These are phyloP conservation scores for Drosophila anomalata DNA, from an alignment of 2,888 invertebrate species.

Conservation along the genomic window DNA sequence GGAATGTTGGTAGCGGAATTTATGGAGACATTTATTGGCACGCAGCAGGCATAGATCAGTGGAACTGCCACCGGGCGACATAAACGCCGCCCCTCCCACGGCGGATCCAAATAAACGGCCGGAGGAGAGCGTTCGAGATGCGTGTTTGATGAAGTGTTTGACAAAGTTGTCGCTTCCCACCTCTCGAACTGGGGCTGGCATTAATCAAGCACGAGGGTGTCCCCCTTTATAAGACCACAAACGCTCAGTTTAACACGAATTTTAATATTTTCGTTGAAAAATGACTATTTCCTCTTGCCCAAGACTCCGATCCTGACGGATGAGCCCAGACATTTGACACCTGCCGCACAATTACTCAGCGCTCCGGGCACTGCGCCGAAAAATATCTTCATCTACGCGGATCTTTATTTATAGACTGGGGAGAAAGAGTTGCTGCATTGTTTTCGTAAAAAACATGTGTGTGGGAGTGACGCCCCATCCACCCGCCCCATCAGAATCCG, in stretches of 20 bases:
- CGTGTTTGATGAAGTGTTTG: conserved; percentile 76
- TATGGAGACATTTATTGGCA: conserved; percentile 82
- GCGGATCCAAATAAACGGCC: conserved; percentile 60
- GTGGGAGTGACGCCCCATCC: conserved; percentile 24
- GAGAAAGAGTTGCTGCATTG: conserved; percentile 66
- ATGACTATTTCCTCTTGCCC: conserved; percentile 60
- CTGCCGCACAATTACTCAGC: conserved; percentile 76
- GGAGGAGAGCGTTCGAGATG: conserved; percentile 46
- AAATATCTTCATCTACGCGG: conserved; percentile 29
- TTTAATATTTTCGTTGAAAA: conserved; percentile 67
- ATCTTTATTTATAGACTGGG: conserved; percentile 56
- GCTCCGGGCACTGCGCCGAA: conserved; percentile 56
- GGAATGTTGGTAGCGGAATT: conserved; percentile 67
- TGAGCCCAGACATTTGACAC: conserved; percentile 71
- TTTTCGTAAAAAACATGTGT: conserved; percentile 56
- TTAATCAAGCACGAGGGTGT: conserved; percentile 60
- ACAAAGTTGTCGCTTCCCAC: conserved; percentile 65
- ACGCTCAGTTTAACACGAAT: conserved; percentile 68
- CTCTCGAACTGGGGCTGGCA: conserved; percentile 42
- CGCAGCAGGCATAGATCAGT: conserved; percentile 71
- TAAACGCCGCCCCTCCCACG: conserved; percentile 51
- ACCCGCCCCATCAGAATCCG: conserved; percentile 1
- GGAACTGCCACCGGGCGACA: conserved; percentile 64
- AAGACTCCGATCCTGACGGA: conserved; percentile 43
- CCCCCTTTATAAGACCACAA: conserved; percentile 69